Conservation (phyloP, 2,888 invertebrate species). For the Zaprionus lineosus region DNA sequence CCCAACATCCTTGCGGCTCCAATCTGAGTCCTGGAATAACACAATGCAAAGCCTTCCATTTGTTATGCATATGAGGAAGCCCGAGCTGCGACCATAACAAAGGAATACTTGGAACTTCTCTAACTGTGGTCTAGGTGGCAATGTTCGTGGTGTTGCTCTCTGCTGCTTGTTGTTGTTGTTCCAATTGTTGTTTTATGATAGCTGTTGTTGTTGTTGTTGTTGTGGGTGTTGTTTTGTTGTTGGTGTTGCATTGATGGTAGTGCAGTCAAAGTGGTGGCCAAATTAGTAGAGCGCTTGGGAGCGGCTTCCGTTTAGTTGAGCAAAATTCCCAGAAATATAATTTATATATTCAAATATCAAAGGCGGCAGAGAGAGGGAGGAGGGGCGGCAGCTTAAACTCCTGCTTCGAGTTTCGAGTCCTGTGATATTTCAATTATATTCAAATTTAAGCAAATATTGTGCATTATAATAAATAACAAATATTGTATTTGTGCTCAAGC, state of each 20-base stretch:
- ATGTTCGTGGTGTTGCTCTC: conserved; percentile 3
- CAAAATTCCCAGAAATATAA: conserved; percentile 12
- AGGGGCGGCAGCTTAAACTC: no score
- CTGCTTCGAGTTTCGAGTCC: no score
- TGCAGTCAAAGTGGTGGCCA: conserved; percentile 32
- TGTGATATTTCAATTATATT: no score
- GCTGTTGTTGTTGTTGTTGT: conserved; percentile 12
- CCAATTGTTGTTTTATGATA: no score
- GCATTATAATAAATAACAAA: no score
- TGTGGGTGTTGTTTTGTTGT: conserved; percentile 10
- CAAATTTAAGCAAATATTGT: no score
- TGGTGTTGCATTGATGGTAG: conserved; percentile 5
- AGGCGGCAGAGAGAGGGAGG: no score
- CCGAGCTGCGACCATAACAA: conserved; percentile 39
- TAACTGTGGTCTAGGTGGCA: conserved; percentile 9
- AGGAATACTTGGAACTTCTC: conserved; percentile 25
- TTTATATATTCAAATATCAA: background rate
- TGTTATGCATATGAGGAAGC: conserved; percentile 75
- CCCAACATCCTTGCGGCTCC: background rate
- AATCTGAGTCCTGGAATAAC: conserved; percentile 31
- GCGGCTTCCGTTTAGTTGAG: conserved; percentile 51
- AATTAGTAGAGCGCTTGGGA: conserved; percentile 47
- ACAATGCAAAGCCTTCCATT: conserved; percentile 68
- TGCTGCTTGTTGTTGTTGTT: no score
- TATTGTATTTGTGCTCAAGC: no score